phyloP scores from a whole-genome alignment of 1,140 invertebrate genomes.

The Antheraea pernyi region DNA sequence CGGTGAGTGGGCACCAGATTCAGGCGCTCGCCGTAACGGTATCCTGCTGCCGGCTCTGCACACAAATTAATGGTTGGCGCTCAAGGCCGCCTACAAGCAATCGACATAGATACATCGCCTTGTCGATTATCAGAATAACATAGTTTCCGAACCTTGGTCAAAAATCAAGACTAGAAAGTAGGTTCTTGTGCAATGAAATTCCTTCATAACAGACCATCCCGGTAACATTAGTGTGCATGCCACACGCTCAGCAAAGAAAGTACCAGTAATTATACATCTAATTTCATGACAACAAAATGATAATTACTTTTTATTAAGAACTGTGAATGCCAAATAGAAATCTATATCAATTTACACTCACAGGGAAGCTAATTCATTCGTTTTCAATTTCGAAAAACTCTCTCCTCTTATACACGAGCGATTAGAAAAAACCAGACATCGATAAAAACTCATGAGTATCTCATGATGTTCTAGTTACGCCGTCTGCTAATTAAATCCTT shows the following conservation, averaged over 20 bases:
- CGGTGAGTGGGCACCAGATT: slow-evolving; percentile 50
- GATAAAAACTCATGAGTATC: slow-evolving; percentile 15
- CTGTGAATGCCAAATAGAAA: slow-evolving; percentile 30
- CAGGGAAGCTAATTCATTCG: slow-evolving; percentile 19
- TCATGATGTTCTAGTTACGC: slow-evolving; percentile 7
- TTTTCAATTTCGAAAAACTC: slow-evolving; percentile 38
- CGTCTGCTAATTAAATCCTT: slow-evolving; percentile 59
- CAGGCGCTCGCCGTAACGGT: slow-evolving; percentile 66
- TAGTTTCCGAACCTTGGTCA: slow-evolving; percentile 51
- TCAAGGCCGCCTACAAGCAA: slow-evolving; percentile 75
- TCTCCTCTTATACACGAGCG: slow-evolving; percentile 32
- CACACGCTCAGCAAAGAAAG: slow-evolving; percentile 22
- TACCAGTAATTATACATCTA: slow-evolving; percentile 39
- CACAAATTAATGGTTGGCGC: slow-evolving; percentile 72
- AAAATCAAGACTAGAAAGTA: slow-evolving; percentile 70
- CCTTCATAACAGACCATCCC: slow-evolving; percentile 28
- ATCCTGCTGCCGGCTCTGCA: slow-evolving; percentile 59
- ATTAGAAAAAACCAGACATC: slow-evolving; percentile 35
- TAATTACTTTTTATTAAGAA: slow-evolving; percentile 38
- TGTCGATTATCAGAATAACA: slow-evolving; percentile 68
- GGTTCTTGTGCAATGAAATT: slow-evolving; percentile 38
- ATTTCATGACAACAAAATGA: slow-evolving; percentile 36
- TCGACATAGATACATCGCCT: slow-evolving; percentile 74
- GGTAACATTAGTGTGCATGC: slow-evolving; percentile 13
- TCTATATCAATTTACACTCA: slow-evolving; percentile 14